Base-by-base conservation (phyloP, 1,140 invertebrate genomes). In the Bicyclus anynana region DNA sequence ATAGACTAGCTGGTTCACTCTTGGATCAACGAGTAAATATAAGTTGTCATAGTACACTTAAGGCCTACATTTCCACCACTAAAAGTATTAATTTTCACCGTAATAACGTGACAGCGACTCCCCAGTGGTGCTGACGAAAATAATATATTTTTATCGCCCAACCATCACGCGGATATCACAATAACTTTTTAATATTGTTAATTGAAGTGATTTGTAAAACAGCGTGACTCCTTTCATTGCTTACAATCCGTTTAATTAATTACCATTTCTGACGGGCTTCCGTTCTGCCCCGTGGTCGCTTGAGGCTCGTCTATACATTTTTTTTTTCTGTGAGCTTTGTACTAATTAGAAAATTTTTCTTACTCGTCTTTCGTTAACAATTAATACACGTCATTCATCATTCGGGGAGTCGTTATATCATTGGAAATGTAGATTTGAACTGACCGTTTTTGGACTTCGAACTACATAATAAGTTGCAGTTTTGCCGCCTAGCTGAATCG, bases 151-250 rank as follows among this genome's bases (percentile, higher is more conserved):
- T 57, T 57, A 50, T 50, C 46, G 60, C 56, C 53, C 50, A 61
- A 50, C 68, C 72, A 74, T 76, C 77, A 81, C 80, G 78, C 74
- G 71, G 74, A 78, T 83, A 84, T 81, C 73, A 80, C 71, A 72
- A 72, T 66, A 77, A 78, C 79, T 85, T 88, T 87, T 88, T 88
- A 85, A 88, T 88, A 85, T 83, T 65, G 79, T 82, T 88, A 87
- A 88, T 87, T 88, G 85, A 83, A 86, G 80, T 84, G 83, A 88
- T 88, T 88, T 88, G 85, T 88, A 88, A 85, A 88, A 88, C 85
- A 88, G 85, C 85, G 80, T 77, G 85, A 86, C 79, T 86, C 84
- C 83, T 86, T 88, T 88, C 85, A 77, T 83, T 87, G 81, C 84
- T 78, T 79, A 84, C 85, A 77, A 85, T 85, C 81, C 77, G 70